Conservation (phyloP, 2,113 vertebrate genomes). For the Camelus dromedarius region DNA sequence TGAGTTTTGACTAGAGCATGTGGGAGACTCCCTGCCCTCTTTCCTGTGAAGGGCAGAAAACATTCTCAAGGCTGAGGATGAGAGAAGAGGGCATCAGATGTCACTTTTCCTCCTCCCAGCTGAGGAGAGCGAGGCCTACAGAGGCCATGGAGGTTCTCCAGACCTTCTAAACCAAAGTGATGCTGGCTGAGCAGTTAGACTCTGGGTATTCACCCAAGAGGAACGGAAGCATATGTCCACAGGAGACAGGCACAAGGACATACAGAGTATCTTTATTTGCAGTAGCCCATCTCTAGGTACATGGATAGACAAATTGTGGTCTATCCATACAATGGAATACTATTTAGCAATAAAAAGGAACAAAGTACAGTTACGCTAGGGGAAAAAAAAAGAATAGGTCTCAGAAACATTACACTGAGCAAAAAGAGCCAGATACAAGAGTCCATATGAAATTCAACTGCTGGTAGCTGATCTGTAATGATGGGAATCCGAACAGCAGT, state of each 20-base stretch:
- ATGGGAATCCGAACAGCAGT: background rate
- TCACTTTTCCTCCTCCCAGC: background rate
- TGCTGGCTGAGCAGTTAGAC: background rate
- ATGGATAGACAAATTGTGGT: background rate
- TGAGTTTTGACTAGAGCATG: background rate
- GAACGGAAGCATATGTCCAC: background rate
- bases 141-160: background rate
- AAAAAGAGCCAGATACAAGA: background rate
- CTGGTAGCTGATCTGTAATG: background rate
- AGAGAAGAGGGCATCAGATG: background rate
- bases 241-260: background rate
- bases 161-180: background rate
- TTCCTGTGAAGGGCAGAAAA: background rate
- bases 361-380: background rate
- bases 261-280: background rate
- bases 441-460: background rate
- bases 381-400: background rate
- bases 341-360: background rate
- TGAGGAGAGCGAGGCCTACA: fast-evolving
- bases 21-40: background rate
- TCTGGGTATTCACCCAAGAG: background rate
- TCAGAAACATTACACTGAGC: background rate
- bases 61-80: background rate
- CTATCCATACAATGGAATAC: background rate
- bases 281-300: background rate